phyloP scores from a whole-genome alignment of 2,888 invertebrate genomes.

The Metallyticus violacea region DNA sequence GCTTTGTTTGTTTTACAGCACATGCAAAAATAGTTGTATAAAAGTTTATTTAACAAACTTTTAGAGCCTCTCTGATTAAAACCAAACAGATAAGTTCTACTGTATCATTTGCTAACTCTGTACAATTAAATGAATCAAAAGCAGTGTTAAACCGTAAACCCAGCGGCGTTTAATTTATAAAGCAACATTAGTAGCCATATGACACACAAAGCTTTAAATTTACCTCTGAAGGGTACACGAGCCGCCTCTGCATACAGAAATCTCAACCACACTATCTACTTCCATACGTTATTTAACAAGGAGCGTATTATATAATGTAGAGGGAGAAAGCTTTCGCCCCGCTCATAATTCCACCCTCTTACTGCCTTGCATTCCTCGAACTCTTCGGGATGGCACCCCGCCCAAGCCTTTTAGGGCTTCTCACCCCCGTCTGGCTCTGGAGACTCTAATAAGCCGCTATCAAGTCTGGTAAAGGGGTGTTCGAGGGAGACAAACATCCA shows the following conservation, averaged over 20 bases:
- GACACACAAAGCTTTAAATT: neutral
- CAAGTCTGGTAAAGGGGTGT: neutral
- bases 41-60: too few species aligned
- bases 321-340: neutral
- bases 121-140: too few species aligned
- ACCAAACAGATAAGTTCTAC: too few species aligned
- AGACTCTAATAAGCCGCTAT: neutral
- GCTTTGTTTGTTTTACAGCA: too few species aligned
- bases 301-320: neutral
- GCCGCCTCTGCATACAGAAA: neutral
- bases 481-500: neutral
- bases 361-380: neutral
- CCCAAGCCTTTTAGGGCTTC: neutral
- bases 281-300: conserved; percentile 1
- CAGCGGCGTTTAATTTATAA: neutral
- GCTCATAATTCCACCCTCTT: neutral
- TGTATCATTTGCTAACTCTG: too few species aligned
- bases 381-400: neutral
- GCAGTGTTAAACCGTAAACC: too few species aligned
- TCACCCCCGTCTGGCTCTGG: neutral
- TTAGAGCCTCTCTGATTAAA: too few species aligned
- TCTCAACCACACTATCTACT: neutral
- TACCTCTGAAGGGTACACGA: neutral
- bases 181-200: neutral
- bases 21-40: too few species aligned